phyloP scores from a whole-genome alignment of 2,797 vertebrate species.

The Acanthornis magna region DNA sequence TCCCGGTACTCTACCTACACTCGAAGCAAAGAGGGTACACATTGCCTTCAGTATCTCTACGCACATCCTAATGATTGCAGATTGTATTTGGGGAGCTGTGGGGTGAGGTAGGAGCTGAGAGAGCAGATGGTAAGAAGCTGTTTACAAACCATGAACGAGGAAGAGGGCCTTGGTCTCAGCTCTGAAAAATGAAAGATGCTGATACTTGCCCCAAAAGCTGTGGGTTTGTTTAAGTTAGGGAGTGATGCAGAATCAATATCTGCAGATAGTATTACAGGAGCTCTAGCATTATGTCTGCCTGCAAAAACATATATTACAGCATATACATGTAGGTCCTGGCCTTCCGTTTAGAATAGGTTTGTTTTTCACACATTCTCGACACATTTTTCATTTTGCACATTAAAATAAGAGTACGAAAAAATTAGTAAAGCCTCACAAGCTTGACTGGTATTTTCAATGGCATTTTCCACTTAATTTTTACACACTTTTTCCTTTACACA shows the following conservation, averaged over 20 bases:
- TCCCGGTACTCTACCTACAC: neutral
- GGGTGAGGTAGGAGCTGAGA: neutral
- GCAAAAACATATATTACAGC: neutral
- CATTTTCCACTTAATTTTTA: neutral
- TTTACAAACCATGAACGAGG: rapidly evolving
- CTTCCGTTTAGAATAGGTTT: neutral
- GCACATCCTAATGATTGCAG: rapidly evolving
- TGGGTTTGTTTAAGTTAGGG: neutral
- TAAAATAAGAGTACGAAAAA: neutral
- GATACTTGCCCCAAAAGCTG: neutral
- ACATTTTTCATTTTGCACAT: neutral
- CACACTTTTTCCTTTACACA: neutral
- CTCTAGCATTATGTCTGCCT: rapidly evolving
- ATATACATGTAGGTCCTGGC: neutral
- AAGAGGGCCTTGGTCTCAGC: neutral
- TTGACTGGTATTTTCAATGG: neutral
- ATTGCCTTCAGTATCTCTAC: neutral
- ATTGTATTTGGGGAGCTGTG: neutral
- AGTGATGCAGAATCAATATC: neutral
- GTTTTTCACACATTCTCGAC: neutral
- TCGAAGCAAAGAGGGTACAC: neutral
- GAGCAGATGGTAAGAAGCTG: neutral
- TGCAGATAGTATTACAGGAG: neutral
- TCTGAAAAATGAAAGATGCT: neutral
- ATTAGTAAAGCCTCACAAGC: neutral